These are phyloP conservation scores for Lipotes vexillifer DNA, from an alignment of 2,113 vertebrate species.

Conservation along the genomic window DNA sequence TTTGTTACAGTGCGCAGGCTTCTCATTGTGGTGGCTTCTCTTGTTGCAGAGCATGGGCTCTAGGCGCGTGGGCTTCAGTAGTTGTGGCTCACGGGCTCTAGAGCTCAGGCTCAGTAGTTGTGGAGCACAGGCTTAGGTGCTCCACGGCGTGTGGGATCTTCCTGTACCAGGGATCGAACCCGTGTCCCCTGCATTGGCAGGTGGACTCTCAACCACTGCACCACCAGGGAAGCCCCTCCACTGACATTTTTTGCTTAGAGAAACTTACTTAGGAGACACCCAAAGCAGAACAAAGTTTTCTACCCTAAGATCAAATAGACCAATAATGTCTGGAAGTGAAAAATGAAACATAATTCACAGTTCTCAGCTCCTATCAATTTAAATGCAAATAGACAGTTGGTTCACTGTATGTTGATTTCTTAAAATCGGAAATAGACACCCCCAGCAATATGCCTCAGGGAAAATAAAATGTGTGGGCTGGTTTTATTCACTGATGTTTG, in stretches of 20 bases:
- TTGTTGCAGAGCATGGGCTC: no score
- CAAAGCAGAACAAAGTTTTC: neutral
- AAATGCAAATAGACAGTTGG: constrained; percentile 62
- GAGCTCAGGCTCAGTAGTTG: no score
- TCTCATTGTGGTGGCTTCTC: no score
- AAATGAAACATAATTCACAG: constrained; percentile 10
- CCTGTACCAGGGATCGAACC: no score
- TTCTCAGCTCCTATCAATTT: constrained; percentile 5
- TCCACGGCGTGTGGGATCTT: no score
- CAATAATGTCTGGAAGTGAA: neutral
- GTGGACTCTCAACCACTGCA: no score
- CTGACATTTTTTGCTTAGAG: neutral
- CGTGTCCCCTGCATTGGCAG: no score
- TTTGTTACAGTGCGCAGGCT: no score
- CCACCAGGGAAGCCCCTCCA: neutral
- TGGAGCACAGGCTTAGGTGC: no score
- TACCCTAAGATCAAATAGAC: neutral
- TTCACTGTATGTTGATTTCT: constrained; percentile 59
- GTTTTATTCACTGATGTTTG: constrained; percentile 43
- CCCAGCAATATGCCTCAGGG: constrained; percentile 36
- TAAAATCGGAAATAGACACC: constrained; percentile 42
- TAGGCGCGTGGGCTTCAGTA: no score
- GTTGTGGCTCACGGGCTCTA: no score
- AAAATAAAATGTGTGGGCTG: constrained; percentile 42
- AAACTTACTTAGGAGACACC: neutral